phyloP scores from a whole-genome alignment of 2,113 vertebrate species.

The Vidua chalybeata region DNA sequence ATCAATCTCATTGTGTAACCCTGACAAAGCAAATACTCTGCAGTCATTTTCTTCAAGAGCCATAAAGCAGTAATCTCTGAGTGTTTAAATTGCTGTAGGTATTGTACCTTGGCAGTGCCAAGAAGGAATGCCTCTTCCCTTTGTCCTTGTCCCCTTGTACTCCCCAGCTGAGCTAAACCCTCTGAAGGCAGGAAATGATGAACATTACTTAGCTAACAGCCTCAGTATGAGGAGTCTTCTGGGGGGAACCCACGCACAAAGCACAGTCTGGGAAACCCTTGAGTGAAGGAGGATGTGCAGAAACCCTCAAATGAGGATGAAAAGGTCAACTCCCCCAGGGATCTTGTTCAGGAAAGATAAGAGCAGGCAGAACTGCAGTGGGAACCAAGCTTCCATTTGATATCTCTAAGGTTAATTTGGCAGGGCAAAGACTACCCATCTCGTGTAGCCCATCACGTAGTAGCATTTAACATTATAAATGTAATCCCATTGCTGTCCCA shows the following conservation, averaged over 20 bases:
- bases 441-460: background rate
- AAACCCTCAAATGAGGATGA: background rate
- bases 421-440: background rate
- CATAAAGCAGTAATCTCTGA: background rate
- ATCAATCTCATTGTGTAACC: background rate
- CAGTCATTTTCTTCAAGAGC: background rate
- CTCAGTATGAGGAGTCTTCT: background rate
- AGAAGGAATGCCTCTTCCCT: background rate
- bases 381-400: background rate
- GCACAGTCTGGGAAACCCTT: background rate
- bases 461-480: background rate
- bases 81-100: background rate
- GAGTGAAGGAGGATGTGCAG: background rate
- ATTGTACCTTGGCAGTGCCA: background rate
- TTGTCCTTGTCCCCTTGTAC: background rate
- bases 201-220: background rate
- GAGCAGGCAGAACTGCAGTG: background rate
- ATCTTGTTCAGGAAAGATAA: background rate
- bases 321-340: background rate
- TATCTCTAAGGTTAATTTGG: background rate
- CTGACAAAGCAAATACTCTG: background rate
- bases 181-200: background rate
- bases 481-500: background rate
- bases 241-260: background rate
- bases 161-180: background rate